These are phyloP conservation scores for Portunus trituberculatus DNA, from an alignment of 1,140 invertebrate species.

Conservation along the genomic window DNA sequence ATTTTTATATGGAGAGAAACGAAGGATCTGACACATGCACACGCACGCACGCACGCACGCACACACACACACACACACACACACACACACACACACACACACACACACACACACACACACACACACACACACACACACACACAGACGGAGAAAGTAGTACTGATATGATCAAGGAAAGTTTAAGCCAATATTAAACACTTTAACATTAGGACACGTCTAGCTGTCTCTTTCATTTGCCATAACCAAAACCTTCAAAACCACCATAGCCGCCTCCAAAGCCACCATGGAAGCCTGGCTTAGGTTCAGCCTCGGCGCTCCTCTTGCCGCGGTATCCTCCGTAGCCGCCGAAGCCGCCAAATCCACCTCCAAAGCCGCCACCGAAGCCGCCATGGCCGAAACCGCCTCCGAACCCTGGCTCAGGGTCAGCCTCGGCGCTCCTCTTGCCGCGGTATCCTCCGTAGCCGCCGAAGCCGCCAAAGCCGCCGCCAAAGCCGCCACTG, in stretches of 20 bases:
- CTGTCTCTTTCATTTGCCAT: not conserved
- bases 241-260: not conserved
- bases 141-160: no score
- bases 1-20: no score
- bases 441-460: not conserved
- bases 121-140: no score
- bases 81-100: no score
- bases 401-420: not conserved
- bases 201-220: not conserved
- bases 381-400: not conserved
- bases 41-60: no score
- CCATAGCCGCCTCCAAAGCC: not conserved
- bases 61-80: no score
- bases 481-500: no score
- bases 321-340: not conserved
- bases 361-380: not conserved
- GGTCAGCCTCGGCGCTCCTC: not conserved
- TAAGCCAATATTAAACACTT: no score
- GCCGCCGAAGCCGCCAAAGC: not conserved
- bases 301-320: constrained; percentile 4
- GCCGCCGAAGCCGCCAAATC: not conserved
- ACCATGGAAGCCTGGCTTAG: not conserved
- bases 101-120: no score
- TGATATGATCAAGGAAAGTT: no score
- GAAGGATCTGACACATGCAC: no score